Percentiles rank a stretch among this genome's conserved stretches.
Evolutionary conservation across 2,113 vertebrate genomes (phyloP).

Genomic region (Diadophis punctatus): DNA sequence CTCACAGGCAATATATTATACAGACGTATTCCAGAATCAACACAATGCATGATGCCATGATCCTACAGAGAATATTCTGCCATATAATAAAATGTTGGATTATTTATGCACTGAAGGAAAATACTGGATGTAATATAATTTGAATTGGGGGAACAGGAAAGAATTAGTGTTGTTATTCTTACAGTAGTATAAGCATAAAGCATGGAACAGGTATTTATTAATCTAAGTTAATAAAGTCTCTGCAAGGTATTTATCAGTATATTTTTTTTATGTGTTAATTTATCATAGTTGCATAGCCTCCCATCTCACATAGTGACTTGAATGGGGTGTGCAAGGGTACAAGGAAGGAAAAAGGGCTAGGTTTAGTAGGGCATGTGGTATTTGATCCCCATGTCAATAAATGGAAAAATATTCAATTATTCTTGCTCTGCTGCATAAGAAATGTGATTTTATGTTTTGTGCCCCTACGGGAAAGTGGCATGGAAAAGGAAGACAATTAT

Average conservation of each 20-base stretch:
- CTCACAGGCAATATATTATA: slow-evolving; percentile 26
- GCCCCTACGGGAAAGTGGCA: neutral
- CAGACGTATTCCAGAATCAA: neutral
- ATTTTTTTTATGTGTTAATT: neutral
- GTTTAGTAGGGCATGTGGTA: slow-evolving; percentile 5
- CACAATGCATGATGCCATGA: slow-evolving; percentile 10
- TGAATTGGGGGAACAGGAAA: neutral
- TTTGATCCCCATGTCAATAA: slow-evolving; percentile 23
- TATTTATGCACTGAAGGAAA: neutral
- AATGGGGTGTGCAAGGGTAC: neutral
- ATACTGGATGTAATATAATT: neutral
- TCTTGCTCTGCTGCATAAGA: slow-evolving; percentile 12
- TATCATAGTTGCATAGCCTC: neutral
- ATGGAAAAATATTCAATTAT: slow-evolving; percentile 11
- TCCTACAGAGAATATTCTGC: neutral
- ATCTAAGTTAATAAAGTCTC: slow-evolving; percentile 17
- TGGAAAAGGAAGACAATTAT: slow-evolving; percentile 16
- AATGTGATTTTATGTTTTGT: slow-evolving; percentile 32
- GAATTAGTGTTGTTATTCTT: slow-evolving; percentile 15
- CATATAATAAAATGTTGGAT: neutral
- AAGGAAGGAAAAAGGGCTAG: neutral
- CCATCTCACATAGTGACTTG: neutral
- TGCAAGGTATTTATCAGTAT: neutral
- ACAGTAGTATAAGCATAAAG: slow-evolving; percentile 1
- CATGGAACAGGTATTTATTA: neutral